Conservation (phyloP, 2,888 invertebrate species). For the Fragum fragum region DNA sequence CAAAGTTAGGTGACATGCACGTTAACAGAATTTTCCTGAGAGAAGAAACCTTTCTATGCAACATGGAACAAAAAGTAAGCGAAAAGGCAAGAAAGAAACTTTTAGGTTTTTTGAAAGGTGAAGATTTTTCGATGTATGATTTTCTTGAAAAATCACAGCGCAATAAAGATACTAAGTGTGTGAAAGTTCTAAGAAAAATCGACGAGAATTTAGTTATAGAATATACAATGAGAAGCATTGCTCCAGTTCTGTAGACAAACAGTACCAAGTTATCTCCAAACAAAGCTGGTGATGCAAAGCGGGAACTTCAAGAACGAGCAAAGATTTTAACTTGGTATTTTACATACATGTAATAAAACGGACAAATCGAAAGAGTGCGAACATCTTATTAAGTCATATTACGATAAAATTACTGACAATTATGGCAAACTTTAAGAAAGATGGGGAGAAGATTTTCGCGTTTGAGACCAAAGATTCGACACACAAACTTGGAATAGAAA, state of each 20-base stretch:
- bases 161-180: background rate
- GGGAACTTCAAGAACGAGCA: slow-evolving; percentile 14
- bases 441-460: slow-evolving; percentile 2
- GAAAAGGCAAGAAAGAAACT: background rate
- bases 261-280: slow-evolving; percentile 1
- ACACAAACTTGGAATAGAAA: slow-evolving; percentile 8
- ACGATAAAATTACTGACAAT: slow-evolving; percentile 20
- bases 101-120: background rate
- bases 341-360: background rate
- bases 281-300: background rate
- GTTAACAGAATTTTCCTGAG: background rate
- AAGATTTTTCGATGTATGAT: background rate
- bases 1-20: background rate
- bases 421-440: background rate
- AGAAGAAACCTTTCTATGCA: background rate
- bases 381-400: background rate
- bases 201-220: slow-evolving; percentile 22
- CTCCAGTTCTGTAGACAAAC: slow-evolving; percentile 49
- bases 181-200: background rate
- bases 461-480: background rate
- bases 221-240: slow-evolving; percentile 39
- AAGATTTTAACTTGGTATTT: slow-evolving; percentile 46
- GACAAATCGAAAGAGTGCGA: background rate
- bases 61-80: background rate
- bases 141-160: background rate